Evolutionary conservation across 1,140 invertebrate genomes (phyloP).

Genomic region (Drosophila funebris): DNA sequence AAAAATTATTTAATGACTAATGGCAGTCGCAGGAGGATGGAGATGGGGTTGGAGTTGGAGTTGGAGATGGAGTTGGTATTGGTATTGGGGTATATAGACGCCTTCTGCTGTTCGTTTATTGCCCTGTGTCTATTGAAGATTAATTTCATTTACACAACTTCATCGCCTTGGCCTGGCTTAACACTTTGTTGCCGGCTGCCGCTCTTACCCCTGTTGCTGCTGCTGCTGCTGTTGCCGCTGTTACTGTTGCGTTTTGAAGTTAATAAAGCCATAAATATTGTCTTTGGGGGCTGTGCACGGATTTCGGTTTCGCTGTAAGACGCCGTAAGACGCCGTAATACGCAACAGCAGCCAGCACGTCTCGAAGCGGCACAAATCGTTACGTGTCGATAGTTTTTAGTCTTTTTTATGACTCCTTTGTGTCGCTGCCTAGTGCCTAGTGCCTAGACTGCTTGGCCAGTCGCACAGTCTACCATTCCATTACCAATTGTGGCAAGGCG

Average conservation of each 20-base stretch:
- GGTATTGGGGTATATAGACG: constrained; percentile 22
- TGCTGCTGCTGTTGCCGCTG: constrained; percentile 4
- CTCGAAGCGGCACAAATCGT: constrained; percentile 65
- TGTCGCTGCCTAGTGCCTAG: constrained; percentile 52
- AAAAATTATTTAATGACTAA: constrained; percentile 81
- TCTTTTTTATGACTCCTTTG: constrained; percentile 69
- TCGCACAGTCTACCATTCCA: background rate
- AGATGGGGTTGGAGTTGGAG: background rate
- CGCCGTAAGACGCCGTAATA: constrained; percentile 67
- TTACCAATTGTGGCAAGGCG: constrained; percentile 10
- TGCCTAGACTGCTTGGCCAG: no score
- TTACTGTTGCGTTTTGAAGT: constrained; percentile 70
- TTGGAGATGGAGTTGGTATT: background rate
- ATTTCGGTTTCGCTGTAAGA: constrained; percentile 52
- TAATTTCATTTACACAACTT: constrained; percentile 83
- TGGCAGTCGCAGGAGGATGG: constrained; percentile 46
- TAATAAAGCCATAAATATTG: constrained; percentile 82
- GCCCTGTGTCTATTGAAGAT: constrained; percentile 82
- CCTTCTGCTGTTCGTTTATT: constrained; percentile 66
- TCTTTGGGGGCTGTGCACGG: constrained; percentile 65
- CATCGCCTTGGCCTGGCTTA: constrained; percentile 74
- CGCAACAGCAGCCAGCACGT: constrained; percentile 48
- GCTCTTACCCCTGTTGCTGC: background rate
- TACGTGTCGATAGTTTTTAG: constrained; percentile 59
- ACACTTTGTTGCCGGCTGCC: constrained; percentile 71